Evolutionary conservation across 2,113 vertebrate genomes (phyloP).

Genomic region (Periophthalmodon schlosseri): DNA sequence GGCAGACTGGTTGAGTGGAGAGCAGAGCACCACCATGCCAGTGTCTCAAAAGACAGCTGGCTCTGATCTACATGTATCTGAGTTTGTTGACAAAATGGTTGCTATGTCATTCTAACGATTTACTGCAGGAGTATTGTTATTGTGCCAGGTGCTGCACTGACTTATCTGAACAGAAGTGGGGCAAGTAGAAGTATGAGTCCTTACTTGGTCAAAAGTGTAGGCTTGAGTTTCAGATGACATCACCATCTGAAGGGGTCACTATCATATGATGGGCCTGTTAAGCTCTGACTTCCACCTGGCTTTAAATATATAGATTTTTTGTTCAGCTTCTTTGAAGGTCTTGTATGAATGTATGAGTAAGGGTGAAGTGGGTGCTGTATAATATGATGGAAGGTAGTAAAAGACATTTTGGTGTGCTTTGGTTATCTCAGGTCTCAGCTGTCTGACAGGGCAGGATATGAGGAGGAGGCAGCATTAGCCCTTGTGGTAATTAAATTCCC

Average conservation of each 20-base stretch:
- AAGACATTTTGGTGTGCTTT: slow-evolving; percentile 28
- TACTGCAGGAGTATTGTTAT: not conserved
- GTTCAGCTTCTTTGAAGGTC: not conserved
- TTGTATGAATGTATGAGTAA: slow-evolving; percentile 17
- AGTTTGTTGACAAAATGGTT: not conserved
- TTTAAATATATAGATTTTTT: not conserved
- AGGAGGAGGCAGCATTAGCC: slow-evolving; percentile 23
- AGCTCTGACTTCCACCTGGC: not conserved
- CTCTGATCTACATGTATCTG: slow-evolving; percentile 9
- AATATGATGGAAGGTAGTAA: slow-evolving; percentile 28
- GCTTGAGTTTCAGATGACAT: too few relatives aligned
- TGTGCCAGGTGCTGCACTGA: not conserved
- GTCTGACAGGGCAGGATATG: slow-evolving; percentile 18
- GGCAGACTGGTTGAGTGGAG: slow-evolving; percentile 28
- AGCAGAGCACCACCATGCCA: slow-evolving; percentile 16
- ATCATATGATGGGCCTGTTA: not conserved
- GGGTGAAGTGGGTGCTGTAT: slow-evolving; percentile 38
- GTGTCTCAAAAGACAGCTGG: slow-evolving; percentile 29
- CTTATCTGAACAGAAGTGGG: not conserved
- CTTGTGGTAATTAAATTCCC: slow-evolving; percentile 48
- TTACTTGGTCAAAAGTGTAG: too few relatives aligned
- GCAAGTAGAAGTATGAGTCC: too few relatives aligned
- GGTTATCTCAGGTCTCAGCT: slow-evolving; percentile 21
- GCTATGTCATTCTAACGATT: slow-evolving; percentile 1
- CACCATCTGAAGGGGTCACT: not conserved